Conservation (phyloP, 2,113 vertebrate genomes). For the Apistogramma diplotaenia region DNA sequence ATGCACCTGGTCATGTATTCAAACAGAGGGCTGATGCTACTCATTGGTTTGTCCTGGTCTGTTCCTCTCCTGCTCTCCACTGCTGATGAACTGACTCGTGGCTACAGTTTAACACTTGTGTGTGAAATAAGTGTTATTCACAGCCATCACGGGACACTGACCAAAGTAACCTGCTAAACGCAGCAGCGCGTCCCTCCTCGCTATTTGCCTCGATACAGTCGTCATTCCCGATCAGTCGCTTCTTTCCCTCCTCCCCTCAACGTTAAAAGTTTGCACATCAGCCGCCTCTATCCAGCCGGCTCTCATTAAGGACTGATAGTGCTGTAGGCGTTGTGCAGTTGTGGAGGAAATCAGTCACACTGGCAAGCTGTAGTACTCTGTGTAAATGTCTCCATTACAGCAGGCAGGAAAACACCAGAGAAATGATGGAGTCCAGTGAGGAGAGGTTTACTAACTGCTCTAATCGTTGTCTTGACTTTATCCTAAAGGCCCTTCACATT, state of each 20-base stretch:
- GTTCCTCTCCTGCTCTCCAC: background rate
- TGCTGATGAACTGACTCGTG: background rate
- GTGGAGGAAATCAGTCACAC: background rate
- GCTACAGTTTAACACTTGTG: background rate
- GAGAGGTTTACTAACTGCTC: background rate
- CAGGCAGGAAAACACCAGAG: background rate
- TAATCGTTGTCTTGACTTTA: background rate
- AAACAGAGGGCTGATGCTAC: background rate
- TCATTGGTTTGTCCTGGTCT: background rate
- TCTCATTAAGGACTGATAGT: background rate
- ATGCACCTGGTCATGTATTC: background rate
- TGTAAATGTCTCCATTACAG: background rate
- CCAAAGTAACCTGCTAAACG: background rate
- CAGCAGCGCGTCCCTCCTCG: background rate
- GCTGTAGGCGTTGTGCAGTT: background rate
- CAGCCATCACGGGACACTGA: background rate
- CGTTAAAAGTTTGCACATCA: background rate
- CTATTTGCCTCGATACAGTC: background rate
- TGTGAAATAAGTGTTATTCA: background rate
- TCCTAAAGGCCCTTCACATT: background rate
- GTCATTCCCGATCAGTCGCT: background rate
- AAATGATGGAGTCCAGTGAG: background rate
- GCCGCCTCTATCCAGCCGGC: background rate
- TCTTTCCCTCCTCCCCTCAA: background rate
- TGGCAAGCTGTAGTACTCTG: background rate